Base-by-base conservation (phyloP, 1,140 invertebrate species). In the Mya arenaria region DNA sequence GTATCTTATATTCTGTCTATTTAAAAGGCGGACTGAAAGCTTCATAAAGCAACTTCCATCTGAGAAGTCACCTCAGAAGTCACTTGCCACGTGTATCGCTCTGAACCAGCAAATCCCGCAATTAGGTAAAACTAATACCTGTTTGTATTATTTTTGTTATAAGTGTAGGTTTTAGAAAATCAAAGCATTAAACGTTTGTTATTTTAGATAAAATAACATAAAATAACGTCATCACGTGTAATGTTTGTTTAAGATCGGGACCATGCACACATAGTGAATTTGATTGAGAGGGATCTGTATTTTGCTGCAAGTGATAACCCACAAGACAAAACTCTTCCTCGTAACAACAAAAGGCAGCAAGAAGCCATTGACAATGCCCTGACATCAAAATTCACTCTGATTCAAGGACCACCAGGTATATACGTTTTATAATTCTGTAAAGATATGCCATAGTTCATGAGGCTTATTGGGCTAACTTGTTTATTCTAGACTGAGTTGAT, bases 331-430 rank as follows among this genome's bases (percentile, higher is more conserved):
- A n/a, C 25, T 10, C 68, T 85, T 56, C 84, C 84, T 1, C 15
- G n/a, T 55, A 88, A 86, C 72, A 89, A 89, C 55, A 10, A 48
- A 1, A 60, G 68, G 5, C 88, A 89, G 48, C 65, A 75, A 28
- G 56, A 84, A n/a, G 88, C 88, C 48, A 83, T 89, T 13, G 44
- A 84, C 34, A 85, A 84, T 44, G 85, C 88, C 19, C 34, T 89
- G 3, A 82, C 60, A n/a, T 82, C 78, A 52, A 73, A 72, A 48
- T 89, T 90, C 73, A 82, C 84, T 30, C 44, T 91, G 41, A 90
- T 91, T 37, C 89, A 90, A 63, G 90, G 90, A 41, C 90, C 90
- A 13, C 90, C 90, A 83, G 90, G 90, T 90, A 84, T 32, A 37
- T 37, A 77, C 28, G 6, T 6, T 28, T n/a, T 32, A 58, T 4